These are phyloP conservation scores for Paracentrotus lividus DNA, from an alignment of 53 echinoderm and acorn worm genomes.

Conservation along the genomic window DNA sequence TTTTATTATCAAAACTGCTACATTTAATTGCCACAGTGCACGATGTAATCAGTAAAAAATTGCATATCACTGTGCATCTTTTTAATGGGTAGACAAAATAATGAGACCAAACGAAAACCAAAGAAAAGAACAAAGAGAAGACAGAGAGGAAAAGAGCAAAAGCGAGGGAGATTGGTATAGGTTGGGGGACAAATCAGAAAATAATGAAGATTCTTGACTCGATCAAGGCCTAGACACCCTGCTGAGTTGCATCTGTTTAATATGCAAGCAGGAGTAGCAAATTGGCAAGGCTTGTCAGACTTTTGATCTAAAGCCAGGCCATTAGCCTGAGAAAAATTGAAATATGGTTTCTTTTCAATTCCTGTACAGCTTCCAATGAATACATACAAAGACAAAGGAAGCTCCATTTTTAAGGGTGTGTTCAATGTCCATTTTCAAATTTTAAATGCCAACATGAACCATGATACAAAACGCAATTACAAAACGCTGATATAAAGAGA, in stretches of 20 bases:
- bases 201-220: slow-evolving; percentile 22
- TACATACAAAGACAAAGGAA: neutral
- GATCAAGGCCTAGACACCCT: neutral
- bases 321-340: neutral
- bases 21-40: neutral
- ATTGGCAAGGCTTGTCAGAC: neutral
- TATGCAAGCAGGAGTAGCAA: neutral
- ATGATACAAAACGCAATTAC: no score
- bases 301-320: neutral
- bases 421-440: no score
- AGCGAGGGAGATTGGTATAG: neutral
- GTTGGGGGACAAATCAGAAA: neutral
- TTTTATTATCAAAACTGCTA: slow-evolving; percentile 8
- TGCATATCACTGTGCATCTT: neutral
- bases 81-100: neutral
- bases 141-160: neutral
- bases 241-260: slow-evolving; percentile 30
- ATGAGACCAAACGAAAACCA: neutral
- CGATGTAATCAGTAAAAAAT: neutral
- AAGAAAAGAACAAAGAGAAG: neutral
- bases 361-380: slow-evolving; percentile 29
- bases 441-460: no score
- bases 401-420: neutral
- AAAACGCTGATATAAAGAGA: no score
- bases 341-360: slow-evolving; percentile 1